Evolutionary conservation across 2,113 vertebrate species (phyloP).

Genomic region (Apistogramma diplotaenia): DNA sequence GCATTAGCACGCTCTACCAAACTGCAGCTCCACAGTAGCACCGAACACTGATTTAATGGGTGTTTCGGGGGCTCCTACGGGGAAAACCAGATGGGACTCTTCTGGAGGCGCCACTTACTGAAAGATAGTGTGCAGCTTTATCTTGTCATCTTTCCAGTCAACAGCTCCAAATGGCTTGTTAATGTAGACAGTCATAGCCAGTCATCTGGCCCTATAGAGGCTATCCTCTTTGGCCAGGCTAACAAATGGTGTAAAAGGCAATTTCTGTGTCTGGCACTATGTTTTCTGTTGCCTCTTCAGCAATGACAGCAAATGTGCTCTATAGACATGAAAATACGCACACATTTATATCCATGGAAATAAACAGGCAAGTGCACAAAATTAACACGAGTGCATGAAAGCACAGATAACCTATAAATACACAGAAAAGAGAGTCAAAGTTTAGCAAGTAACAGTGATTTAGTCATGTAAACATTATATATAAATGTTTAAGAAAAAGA

Average conservation of each 20-base stretch:
- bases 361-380: not conserved
- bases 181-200: not conserved
- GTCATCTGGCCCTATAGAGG: not conserved
- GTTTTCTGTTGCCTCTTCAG: not conserved
- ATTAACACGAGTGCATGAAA: not conserved
- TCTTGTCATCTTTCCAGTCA: conserved; percentile 11
- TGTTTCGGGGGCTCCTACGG: not conserved
- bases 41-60: conserved; percentile 5
- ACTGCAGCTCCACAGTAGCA: not conserved
- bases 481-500: no score
- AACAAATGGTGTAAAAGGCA: conserved; percentile 3
- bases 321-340: not conserved
- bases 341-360: no score
- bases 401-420: not conserved
- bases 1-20: not conserved
- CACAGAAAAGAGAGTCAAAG: not conserved
- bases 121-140: not conserved
- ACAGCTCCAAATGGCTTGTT: conserved; percentile 24
- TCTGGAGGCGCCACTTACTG: conserved; percentile 5
- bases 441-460: no score
- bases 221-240: conserved; percentile 1
- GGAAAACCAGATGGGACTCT: conserved; percentile 4
- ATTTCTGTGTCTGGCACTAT: not conserved
- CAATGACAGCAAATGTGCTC: not conserved
- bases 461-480: no score